phyloP scores from a whole-genome alignment of 2,888 invertebrate genomes.

The Drosophila quinaria region DNA sequence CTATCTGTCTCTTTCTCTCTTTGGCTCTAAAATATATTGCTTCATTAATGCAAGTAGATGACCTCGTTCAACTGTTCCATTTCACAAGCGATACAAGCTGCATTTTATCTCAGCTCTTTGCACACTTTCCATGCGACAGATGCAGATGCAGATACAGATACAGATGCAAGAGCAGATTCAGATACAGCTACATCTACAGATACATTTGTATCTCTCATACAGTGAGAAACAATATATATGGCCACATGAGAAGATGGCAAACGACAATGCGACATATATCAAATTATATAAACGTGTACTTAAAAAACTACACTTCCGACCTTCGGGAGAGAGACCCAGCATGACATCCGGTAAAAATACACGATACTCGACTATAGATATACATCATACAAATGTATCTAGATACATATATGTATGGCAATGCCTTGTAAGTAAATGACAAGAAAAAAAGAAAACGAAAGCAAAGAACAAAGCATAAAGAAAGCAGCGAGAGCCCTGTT shows the following conservation, averaged over 20 bases:
- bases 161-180: slow-evolving; percentile 29
- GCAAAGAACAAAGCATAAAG: slow-evolving; percentile 63
- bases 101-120: slow-evolving; percentile 41
- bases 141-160: slow-evolving; percentile 48
- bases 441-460: slow-evolving; percentile 44
- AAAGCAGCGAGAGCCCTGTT: slow-evolving; percentile 51
- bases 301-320: slow-evolving; percentile 79
- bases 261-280: slow-evolving; percentile 79
- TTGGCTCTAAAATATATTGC: slow-evolving; percentile 44
- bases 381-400: slow-evolving; percentile 20
- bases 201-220: slow-evolving; percentile 23
- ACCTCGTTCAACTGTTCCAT: slow-evolving; percentile 72
- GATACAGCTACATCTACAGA: slow-evolving; percentile 15
- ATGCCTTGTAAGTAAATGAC: slow-evolving; percentile 72
- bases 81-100: slow-evolving; percentile 56
- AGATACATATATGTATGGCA: slow-evolving; percentile 25
- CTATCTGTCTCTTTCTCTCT: slow-evolving; percentile 1
- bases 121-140: slow-evolving; percentile 46
- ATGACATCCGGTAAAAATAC: slow-evolving; percentile 81
- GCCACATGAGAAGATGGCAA: slow-evolving; percentile 72
- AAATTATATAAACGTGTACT: slow-evolving; percentile 81
- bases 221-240: slow-evolving; percentile 47
- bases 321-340: slow-evolving; percentile 71
- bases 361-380: slow-evolving; percentile 35
- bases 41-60: slow-evolving; percentile 66